These are phyloP conservation scores for Oncorhynchus clarkii DNA, from an alignment of 2,113 vertebrate species.

Conservation along the genomic window DNA sequence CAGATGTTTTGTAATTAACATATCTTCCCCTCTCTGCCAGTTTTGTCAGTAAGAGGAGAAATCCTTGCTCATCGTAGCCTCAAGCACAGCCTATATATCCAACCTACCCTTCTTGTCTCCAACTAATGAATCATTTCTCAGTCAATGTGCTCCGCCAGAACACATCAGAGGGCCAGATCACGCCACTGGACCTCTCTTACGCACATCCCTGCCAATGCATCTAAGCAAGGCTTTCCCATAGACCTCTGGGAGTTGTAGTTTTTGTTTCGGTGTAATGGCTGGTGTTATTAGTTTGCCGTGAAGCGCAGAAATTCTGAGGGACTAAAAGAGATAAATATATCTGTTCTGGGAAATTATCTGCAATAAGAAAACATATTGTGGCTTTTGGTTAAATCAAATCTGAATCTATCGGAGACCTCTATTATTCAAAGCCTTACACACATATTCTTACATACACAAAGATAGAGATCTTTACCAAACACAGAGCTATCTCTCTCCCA, in stretches of 20 bases:
- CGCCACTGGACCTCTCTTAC: constrained; percentile 57
- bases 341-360: constrained; percentile 25
- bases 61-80: constrained; percentile 39
- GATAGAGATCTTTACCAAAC: constrained; percentile 10
- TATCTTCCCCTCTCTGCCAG: constrained; percentile 9
- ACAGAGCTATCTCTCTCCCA: constrained; percentile 18
- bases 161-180: constrained; percentile 61
- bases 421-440: not conserved
- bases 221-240: constrained; percentile 60
- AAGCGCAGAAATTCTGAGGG: constrained; percentile 34
- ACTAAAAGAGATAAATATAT: constrained; percentile 35
- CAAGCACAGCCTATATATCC: constrained; percentile 63
- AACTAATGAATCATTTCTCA: constrained; percentile 77
- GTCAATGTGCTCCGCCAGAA: constrained; percentile 69
- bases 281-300: constrained; percentile 57
- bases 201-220: constrained; percentile 60
- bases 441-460: not conserved
- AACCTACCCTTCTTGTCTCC: constrained; percentile 65
- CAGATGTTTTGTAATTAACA: not conserved
- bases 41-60: constrained; percentile 24
- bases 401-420: not conserved
- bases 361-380: constrained; percentile 13
- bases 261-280: constrained; percentile 60
- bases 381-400: constrained; percentile 10
- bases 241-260: constrained; percentile 63